Conservation (phyloP, 2,113 vertebrate species). For the Rhinopomastus cyanomelas region DNA sequence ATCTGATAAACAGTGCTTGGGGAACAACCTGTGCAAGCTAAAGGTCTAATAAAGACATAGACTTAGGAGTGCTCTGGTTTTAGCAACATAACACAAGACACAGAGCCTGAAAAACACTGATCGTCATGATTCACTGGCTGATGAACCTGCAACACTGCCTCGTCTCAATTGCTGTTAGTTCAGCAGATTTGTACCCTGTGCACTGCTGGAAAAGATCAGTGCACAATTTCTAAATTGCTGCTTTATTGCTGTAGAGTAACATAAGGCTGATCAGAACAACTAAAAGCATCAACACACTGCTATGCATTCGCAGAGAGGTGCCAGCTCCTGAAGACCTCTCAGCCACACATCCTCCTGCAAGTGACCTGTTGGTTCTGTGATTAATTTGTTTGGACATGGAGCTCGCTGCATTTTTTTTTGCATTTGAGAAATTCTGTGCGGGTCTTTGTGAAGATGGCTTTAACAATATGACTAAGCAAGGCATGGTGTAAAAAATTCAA, state of each 20-base stretch:
- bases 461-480: background rate
- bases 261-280: background rate
- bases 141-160: background rate
- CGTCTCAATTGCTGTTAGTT: background rate
- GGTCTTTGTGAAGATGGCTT: background rate
- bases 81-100: background rate
- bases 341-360: background rate
- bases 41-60: background rate
- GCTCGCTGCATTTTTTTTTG: background rate
- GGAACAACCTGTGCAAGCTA: background rate
- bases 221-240: background rate
- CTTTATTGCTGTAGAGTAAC: background rate
- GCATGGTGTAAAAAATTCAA: background rate
- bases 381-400: background rate
- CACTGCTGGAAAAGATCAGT: background rate
- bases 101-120: background rate
- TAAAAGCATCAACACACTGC: rapidly evolving
- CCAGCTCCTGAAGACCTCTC: background rate
- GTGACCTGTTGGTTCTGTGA: background rate
- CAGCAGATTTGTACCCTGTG: background rate
- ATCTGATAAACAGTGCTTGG: background rate
- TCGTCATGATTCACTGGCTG: background rate
- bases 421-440: background rate
- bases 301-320: background rate
- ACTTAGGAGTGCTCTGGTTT: background rate